A percentile compares a stretch with the other conserved stretches of the same genome.
These are phyloP conservation scores for Cynopterus brachyotis DNA, from an alignment of 2,113 vertebrate species.

Conservation along the genomic window DNA sequence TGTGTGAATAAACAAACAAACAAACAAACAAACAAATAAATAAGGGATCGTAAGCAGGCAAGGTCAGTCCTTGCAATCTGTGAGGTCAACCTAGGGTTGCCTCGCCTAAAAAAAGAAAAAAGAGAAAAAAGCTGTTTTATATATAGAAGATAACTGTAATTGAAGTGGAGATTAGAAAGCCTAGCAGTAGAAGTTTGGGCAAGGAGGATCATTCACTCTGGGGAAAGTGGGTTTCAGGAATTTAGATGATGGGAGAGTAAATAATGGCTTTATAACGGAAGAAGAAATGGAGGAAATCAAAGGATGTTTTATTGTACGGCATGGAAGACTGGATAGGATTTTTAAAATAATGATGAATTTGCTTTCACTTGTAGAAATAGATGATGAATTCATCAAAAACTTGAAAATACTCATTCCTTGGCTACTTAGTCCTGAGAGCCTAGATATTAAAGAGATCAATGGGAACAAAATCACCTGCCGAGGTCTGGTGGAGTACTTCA, in stretches of 20 bases:
- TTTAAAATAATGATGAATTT: constrained; percentile 55
- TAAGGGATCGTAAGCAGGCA: too few species aligned
- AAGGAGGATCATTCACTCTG: background rate
- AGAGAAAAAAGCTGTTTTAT: constrained; percentile 47
- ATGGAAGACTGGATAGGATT: background rate
- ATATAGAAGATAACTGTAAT: background rate
- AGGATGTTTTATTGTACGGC: background rate
- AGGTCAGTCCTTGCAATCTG: too few species aligned
- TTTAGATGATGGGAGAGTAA: background rate
- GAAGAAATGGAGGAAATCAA: background rate
- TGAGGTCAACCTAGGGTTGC: too few species aligned
- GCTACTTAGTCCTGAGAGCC: constrained; percentile 92
- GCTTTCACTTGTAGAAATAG: constrained; percentile 90
- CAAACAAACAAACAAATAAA: too few species aligned
- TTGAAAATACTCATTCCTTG: constrained; percentile 97
- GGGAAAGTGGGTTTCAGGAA: background rate
- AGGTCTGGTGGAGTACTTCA: constrained; percentile 98
- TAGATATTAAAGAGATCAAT: constrained; percentile 98
- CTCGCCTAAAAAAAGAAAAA: background rate
- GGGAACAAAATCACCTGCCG: constrained; percentile 97
- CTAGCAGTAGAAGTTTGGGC: background rate
- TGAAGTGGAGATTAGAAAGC: background rate
- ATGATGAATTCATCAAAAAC: constrained; percentile 95
- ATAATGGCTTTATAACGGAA: background rate
- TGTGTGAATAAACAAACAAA: too few species aligned